Percentiles rank a stretch among this genome's conserved stretches.
These are phyloP conservation scores for Ceratoteleas bidentatus DNA, from an alignment of 1,140 invertebrate genomes.

Conservation along the genomic window DNA sequence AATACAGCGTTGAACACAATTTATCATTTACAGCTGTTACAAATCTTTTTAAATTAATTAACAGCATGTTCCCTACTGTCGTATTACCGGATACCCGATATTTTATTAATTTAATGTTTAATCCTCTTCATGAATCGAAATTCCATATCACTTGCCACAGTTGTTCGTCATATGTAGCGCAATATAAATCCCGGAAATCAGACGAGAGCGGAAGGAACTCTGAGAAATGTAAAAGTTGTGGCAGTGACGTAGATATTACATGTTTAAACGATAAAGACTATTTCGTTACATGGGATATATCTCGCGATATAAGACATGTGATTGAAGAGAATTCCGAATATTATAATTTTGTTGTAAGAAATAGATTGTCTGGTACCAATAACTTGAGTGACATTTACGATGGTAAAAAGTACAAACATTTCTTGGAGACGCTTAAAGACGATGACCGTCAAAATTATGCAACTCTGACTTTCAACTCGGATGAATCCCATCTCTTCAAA, in stretches of 20 bases:
- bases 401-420: slow-evolving; percentile 25
- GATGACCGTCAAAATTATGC: slow-evolving; percentile 5
- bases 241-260: slow-evolving; percentile 3
- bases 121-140: slow-evolving; percentile 29
- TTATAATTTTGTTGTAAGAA: slow-evolving; percentile 28
- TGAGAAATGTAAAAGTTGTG: slow-evolving; percentile 9
- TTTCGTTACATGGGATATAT: slow-evolving; percentile 30
- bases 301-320: slow-evolving; percentile 15
- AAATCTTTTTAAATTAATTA: slow-evolving; percentile 36
- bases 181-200: background rate
- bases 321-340: slow-evolving; percentile 27
- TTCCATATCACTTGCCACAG: slow-evolving; percentile 26
- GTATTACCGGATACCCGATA: slow-evolving; percentile 35
- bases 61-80: slow-evolving; percentile 20
- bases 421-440: background rate
- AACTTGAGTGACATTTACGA: slow-evolving; percentile 1
- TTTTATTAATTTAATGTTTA: slow-evolving; percentile 37
- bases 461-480: background rate
- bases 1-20: slow-evolving; percentile 10
- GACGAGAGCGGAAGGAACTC: background rate
- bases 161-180: slow-evolving; percentile 17
- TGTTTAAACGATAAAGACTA: slow-evolving; percentile 6
- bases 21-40: slow-evolving; percentile 11
- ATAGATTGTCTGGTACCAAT: slow-evolving; percentile 6
- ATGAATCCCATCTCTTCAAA: background rate